A percentile compares a stretch with the other conserved stretches of the same genome.
phyloP scores from a whole-genome alignment of 1,140 invertebrate genomes.

The Leptopilina clavipes region DNA sequence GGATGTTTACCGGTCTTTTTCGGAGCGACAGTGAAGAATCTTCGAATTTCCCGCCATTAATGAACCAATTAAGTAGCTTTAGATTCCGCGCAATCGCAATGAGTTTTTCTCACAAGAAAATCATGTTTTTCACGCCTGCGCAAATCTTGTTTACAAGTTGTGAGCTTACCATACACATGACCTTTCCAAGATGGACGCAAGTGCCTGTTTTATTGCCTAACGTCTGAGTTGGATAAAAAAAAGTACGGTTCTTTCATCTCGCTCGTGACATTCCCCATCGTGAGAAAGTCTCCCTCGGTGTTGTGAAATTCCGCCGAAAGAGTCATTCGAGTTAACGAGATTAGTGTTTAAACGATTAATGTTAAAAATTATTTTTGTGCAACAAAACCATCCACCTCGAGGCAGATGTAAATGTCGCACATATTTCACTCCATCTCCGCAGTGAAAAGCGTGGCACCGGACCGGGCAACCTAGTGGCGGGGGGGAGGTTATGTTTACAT shows the following conservation, averaged over 20 bases:
- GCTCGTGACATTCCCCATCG: constrained; percentile 5
- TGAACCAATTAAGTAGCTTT: neutral
- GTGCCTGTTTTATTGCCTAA: constrained; percentile 62
- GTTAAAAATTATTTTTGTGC: neutral
- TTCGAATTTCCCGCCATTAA: neutral
- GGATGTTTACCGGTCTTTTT: too few species aligned
- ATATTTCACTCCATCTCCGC: constrained; percentile 37
- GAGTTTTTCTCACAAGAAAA: neutral
- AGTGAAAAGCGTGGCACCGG: constrained; percentile 8
- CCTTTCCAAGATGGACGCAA: constrained; percentile 75
- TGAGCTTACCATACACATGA: constrained; percentile 72
- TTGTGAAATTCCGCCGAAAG: neutral
- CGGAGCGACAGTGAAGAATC: neutral
- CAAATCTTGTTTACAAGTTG: constrained; percentile 75
- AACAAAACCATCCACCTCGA: constrained; percentile 47
- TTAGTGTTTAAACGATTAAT: neutral
- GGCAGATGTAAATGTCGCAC: constrained; percentile 52
- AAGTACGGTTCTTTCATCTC: constrained; percentile 37
- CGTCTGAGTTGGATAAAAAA: constrained; percentile 57
- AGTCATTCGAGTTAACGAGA: neutral
- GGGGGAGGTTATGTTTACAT: constrained; percentile 26
- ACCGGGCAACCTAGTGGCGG: neutral
- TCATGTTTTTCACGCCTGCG: constrained; percentile 65
- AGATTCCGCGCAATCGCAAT: neutral
- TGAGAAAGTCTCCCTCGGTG: neutral